These are phyloP conservation scores for Orius insidiosus DNA, from an alignment of 1,140 invertebrate species.

Conservation along the genomic window DNA sequence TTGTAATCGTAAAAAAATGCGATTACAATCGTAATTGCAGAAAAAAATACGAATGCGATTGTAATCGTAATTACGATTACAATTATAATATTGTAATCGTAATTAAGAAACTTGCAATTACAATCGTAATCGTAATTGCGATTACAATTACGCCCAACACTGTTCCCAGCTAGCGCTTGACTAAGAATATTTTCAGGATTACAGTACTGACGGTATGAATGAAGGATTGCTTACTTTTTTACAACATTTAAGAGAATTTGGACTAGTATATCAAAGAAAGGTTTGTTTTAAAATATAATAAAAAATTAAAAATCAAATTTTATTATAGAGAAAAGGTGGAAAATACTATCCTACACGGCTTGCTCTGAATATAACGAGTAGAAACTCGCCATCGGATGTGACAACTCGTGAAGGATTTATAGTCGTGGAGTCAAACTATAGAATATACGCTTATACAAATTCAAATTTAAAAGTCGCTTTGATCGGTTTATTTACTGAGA, in stretches of 20 bases:
- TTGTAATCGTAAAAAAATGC: no score
- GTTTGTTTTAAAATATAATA: neutral
- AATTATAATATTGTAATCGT: no score
- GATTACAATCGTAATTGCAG: no score
- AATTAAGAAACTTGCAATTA: no score
- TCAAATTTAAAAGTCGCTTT: conserved; percentile 84
- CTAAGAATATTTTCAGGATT: conserved; percentile 51
- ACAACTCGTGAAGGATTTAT: conserved; percentile 58
- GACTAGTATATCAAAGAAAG: conserved; percentile 89
- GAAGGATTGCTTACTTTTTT: conserved; percentile 74
- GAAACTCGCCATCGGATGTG: conserved; percentile 31
- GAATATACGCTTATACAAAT: conserved; percentile 91
- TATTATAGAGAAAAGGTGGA: conserved; percentile 59
- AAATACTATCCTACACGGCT: conserved; percentile 86
- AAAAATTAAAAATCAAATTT: no score
- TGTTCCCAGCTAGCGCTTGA: no score
- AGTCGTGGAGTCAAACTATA: conserved; percentile 92
- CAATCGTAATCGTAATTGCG: no score
- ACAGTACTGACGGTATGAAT: conserved; percentile 87
- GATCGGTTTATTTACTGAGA: conserved; percentile 78
- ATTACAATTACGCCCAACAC: no score
- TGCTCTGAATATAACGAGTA: conserved; percentile 73
- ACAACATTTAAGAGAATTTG: conserved; percentile 92
- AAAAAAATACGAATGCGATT: no score
- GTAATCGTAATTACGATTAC: no score